Base-by-base conservation (phyloP, 2,888 invertebrate species). In the Pseudococcus jackbeardsleyi region DNA sequence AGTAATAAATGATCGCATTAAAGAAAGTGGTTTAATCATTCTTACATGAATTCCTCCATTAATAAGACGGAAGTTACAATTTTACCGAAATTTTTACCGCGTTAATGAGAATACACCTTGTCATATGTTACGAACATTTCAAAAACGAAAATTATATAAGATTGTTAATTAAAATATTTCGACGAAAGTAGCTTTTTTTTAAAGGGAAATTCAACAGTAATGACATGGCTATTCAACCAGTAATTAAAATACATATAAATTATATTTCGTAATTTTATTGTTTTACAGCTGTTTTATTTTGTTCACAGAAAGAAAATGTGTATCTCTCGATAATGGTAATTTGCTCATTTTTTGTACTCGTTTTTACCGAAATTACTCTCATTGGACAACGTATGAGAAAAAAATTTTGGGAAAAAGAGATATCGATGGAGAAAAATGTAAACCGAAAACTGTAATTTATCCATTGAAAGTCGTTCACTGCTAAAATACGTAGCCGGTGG, bases 111-210 rank as follows among this genome's bases (percentile, higher is more conserved):
- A 64, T 22, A 6, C 22, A 64, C 3, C 22, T 64, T 64, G 64
- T 22, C 19, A 64, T 64, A 64, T 22, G 64, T 19, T 64, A 64
- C 19, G 64, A 64, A 4, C 3, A 64, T 64, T 12, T 3, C 42
- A 9, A 9, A 19, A 64, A 22, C 15, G 64, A 64, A 64, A 22
- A 64, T 64, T 64, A 64, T 15, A 22, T 64, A 64, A 59, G 59
- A 64, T 64, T 19, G 59, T 59, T 64, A 19, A 64, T 64, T 64
- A 64, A 64, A 64, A 64, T 64, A 64, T 64, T 64, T 22, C 64
- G 0, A 22, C 64, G 64, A 64, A 64, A 64, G 64, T 64, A 22
- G 11, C 22, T 22, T 9, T 22, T 64, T 22, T 22, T 22, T 22
- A 64, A 64, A 64, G 22, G 64, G 64, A 64, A 64, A 64, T 64